These are phyloP conservation scores for Drosophila leonis DNA, from an alignment of 2,888 invertebrate species.

Conservation along the genomic window DNA sequence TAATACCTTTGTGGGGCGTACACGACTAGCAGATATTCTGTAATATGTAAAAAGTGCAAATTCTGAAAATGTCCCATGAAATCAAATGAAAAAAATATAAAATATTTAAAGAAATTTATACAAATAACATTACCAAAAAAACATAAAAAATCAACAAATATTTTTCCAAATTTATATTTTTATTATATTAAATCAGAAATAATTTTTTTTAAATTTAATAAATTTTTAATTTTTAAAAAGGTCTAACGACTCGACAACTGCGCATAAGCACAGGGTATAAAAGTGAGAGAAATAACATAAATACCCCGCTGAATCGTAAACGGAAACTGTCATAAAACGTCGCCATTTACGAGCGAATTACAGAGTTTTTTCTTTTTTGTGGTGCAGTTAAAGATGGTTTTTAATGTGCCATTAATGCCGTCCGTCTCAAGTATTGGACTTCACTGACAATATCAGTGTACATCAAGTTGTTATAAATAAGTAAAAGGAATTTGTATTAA, in stretches of 20 bases:
- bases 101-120: not conserved
- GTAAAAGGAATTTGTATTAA: slow-evolving; percentile 21
- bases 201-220: not conserved
- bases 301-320: slow-evolving; percentile 43
- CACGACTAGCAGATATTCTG: not conserved
- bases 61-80: no score
- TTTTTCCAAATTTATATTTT: no score
- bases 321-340: slow-evolving; percentile 58
- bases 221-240: not conserved
- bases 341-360: slow-evolving; percentile 56
- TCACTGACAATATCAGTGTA: slow-evolving; percentile 7
- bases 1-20: not conserved
- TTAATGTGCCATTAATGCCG: slow-evolving; percentile 47
- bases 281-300: slow-evolving; percentile 21
- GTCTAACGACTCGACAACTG: not conserved
- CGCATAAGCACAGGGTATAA: not conserved
- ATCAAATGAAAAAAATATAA: not conserved
- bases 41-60: not conserved
- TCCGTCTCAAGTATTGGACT: slow-evolving; percentile 6
- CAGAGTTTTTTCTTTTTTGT: slow-evolving; percentile 29
- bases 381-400: slow-evolving; percentile 40
- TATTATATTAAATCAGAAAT: no score
- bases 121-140: no score
- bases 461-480: slow-evolving; percentile 54
- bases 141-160: no score